Evolutionary conservation across 2,113 vertebrate genomes (phyloP).

Genomic region (Nestor notabilis): DNA sequence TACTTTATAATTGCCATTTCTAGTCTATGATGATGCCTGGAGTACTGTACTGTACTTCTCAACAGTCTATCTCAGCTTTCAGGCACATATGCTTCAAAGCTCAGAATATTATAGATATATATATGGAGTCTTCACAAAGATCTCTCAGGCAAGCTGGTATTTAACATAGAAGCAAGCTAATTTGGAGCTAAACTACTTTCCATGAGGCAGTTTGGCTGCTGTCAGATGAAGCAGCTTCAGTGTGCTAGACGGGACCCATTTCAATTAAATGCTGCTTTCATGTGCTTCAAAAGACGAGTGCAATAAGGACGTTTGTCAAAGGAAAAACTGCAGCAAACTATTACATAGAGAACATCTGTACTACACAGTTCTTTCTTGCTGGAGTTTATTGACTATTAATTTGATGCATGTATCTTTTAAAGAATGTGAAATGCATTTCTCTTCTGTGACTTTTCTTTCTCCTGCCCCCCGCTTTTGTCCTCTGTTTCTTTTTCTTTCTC

Average conservation of each 20-base stretch:
- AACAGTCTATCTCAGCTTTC: constrained; percentile 69
- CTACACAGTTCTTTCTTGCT: constrained; percentile 62
- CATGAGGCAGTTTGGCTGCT: constrained; percentile 82
- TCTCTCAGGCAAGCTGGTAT: constrained; percentile 83
- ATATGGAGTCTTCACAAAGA: constrained; percentile 71
- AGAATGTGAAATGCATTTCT: constrained; percentile 69
- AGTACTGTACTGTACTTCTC: constrained; percentile 72
- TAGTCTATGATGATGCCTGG: constrained; percentile 59
- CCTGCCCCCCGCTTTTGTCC: neutral
- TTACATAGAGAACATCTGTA: constrained; percentile 82
- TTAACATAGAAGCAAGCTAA: constrained; percentile 80
- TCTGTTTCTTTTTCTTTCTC: too few species aligned
- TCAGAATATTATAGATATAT: constrained; percentile 76
- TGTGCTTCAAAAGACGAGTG: constrained; percentile 72
- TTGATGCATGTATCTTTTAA: constrained; percentile 82
- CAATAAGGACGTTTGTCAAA: constrained; percentile 81
- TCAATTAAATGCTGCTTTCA: constrained; percentile 79
- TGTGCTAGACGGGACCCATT: constrained; percentile 73
- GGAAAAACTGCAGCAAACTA: constrained; percentile 79
- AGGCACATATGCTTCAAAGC: constrained; percentile 80
- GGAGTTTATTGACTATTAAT: constrained; percentile 83
- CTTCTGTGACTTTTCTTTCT: constrained; percentile 51
- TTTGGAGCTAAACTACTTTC: constrained; percentile 80
- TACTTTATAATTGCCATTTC: constrained; percentile 73
- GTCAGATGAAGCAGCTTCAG: constrained; percentile 73